These are phyloP conservation scores for Axinella damicornis DNA, from an alignment of 37 sponge, comb jelly and placozoan species.

Conservation along the genomic window DNA sequence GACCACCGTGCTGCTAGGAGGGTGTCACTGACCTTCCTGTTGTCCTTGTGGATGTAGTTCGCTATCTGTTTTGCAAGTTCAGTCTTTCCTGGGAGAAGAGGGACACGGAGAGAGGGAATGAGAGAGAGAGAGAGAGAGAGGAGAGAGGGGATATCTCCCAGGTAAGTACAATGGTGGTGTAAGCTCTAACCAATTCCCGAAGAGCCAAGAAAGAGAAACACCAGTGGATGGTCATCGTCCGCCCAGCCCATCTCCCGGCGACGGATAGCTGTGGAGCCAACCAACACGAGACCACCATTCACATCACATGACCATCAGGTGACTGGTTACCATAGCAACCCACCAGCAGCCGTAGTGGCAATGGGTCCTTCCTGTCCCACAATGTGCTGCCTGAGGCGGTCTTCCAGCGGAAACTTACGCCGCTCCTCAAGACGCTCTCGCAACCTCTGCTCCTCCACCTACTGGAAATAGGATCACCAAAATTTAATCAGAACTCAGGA, in stretches of 20 bases:
- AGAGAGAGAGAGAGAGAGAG: background rate
- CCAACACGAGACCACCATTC: no score
- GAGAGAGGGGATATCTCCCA: background rate
- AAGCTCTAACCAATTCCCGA: conserved; percentile 79
- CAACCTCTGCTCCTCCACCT: conserved; percentile 43
- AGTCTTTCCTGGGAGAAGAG: conserved; percentile 80
- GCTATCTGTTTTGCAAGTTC: conserved; percentile 97
- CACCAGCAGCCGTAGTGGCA: conserved; percentile 73
- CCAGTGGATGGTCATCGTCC: conserved; percentile 91
- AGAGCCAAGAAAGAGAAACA: conserved; percentile 95
- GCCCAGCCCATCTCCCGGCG: conserved; percentile 90
- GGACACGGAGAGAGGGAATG: no score
- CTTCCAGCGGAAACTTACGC: conserved; percentile 68
- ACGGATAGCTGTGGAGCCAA: conserved; percentile 66
- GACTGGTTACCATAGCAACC: background rate
- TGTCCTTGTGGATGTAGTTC: conserved; percentile 82
- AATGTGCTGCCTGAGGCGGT: conserved; percentile 61
- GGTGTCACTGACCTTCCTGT: conserved; percentile 34
- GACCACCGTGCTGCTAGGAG: background rate
- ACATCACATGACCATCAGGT: background rate
- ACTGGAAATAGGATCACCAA: background rate
- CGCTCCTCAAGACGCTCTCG: conserved; percentile 63
- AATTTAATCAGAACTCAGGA: no score
- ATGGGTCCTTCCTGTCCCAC: conserved; percentile 95
- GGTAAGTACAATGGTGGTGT: no score